Base-by-base conservation (phyloP, 2,888 invertebrate species). In the Chymomyza procnemis region DNA sequence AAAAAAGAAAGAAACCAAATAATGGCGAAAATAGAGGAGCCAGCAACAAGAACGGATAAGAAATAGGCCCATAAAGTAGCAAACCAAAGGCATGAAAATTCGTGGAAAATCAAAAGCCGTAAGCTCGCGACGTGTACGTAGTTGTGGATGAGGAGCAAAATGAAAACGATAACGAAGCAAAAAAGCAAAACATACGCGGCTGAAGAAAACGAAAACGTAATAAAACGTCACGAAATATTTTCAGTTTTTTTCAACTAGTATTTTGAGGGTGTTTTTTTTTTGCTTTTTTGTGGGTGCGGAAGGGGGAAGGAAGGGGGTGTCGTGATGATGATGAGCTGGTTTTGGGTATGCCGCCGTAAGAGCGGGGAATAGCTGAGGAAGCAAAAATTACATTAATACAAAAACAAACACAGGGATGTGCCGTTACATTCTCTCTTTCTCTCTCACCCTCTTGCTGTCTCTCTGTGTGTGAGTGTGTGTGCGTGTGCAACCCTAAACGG, bases 401-500 rank as follows among this genome's bases (percentile, higher is more conserved):
- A 76, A 78, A 83, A 75, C 76, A 84, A 83, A 78, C 67, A 74
- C 55, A 63, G 62, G 59, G 63, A 65, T 71, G 80, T 9, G 47
- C 18, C 26, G 26, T 26, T 21, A n/a, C n/a, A n/a, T n/a, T 16
- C 46, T 58, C 41, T 30, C 26, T 26, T n/a, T 26, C 22, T 22
- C 22, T 4, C 2, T 3, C 22, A 22, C 22, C 3, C 3, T 4
- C 26, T 4, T 6, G 26, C n/a, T n/a, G n/a, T n/a, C n/a, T n/a
- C n/a, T n/a, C n/a, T 26, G 26, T 26, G 26, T 26, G 26, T 26
- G 21, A 50, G 46, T 47, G 59, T 60, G 46, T 60, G 21, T 64
- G 71, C 48, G 61, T 72, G 56, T 66, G 60, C 85, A 82, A 82
- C 87, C 85, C 75, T 74, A 82, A 81, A 87, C 74, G 80, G 74